A percentile compares a stretch with the other conserved stretches of the same genome.
These are phyloP conservation scores for Perizoma flavofasciatum DNA, from an alignment of 2,888 invertebrate species.

Conservation along the genomic window DNA sequence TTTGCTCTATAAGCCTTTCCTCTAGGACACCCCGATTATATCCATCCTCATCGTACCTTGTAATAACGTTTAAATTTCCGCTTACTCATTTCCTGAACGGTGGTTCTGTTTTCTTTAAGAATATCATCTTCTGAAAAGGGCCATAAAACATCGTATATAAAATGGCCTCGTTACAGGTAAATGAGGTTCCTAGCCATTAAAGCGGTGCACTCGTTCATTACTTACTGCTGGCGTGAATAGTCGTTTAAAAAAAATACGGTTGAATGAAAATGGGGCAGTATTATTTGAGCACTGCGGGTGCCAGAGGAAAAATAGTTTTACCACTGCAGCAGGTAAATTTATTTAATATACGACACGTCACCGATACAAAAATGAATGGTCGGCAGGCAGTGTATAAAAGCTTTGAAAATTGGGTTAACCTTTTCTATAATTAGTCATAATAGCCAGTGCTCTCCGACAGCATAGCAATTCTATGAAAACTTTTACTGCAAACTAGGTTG, in stretches of 20 bases:
- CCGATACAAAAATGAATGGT: neutral
- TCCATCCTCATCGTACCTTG: constrained; percentile 29
- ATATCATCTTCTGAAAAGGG: constrained; percentile 6
- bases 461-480: neutral
- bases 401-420: too few relatives aligned
- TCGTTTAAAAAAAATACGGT: constrained; percentile 44
- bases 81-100: constrained; percentile 21
- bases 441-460: too few relatives aligned
- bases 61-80: constrained; percentile 34
- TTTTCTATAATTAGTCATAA: too few relatives aligned
- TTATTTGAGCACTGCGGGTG: constrained; percentile 32
- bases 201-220: constrained; percentile 53
- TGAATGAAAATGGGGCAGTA: constrained; percentile 39
- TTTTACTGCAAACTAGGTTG: constrained; percentile 17
- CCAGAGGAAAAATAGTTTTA: constrained; percentile 13
- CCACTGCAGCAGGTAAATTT: constrained; percentile 10
- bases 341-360: neutral
- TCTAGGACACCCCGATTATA: constrained; percentile 31
- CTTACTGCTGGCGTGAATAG: constrained; percentile 45
- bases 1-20: constrained; percentile 27
- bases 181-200: constrained; percentile 51
- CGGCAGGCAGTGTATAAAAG: too few relatives aligned
- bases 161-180: constrained; percentile 44
- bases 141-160: constrained; percentile 37
- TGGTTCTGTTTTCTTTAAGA: constrained; percentile 14